Evolutionary conservation across 2,888 invertebrate genomes (phyloP).

Genomic region (Lasioglossum villosulum): DNA sequence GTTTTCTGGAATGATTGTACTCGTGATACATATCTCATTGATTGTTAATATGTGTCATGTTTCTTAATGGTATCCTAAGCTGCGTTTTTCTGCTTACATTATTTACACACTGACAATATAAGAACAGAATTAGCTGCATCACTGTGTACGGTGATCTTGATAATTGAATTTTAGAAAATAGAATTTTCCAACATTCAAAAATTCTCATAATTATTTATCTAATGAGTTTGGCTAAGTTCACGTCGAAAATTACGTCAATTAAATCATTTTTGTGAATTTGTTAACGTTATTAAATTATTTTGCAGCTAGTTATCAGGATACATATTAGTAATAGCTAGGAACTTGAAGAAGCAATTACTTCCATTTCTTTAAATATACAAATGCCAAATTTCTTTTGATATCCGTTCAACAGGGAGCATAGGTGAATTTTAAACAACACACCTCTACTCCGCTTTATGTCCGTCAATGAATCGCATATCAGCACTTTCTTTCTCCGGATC

Average conservation of each 20-base stretch:
- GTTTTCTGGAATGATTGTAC: slow-evolving; percentile 41
- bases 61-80: slow-evolving; percentile 54
- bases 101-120: slow-evolving; percentile 46
- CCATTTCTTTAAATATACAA: slow-evolving; percentile 67
- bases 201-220: slow-evolving; percentile 40
- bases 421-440: slow-evolving; percentile 53
- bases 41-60: slow-evolving; percentile 44
- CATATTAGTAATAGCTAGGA: slow-evolving; percentile 78
- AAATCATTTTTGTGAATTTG: slow-evolving; percentile 62
- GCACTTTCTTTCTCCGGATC: slow-evolving; percentile 68
- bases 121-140: slow-evolving; percentile 52
- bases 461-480: slow-evolving; percentile 42
- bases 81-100: slow-evolving; percentile 48
- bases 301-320: slow-evolving; percentile 70
- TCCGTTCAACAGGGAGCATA: slow-evolving; percentile 52
- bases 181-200: slow-evolving; percentile 46
- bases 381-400: slow-evolving; percentile 64
- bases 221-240: slow-evolving; percentile 49
- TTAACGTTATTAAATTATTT: slow-evolving; percentile 65
- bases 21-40: slow-evolving; percentile 46
- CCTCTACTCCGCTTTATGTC: slow-evolving; percentile 47
- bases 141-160: slow-evolving; percentile 60
- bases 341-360: slow-evolving; percentile 79
- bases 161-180: slow-evolving; percentile 53
- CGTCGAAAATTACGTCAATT: slow-evolving; percentile 54